Evolutionary conservation across 2,113 vertebrate species (phyloP), one percentile per base, ranked within the genome.

Genomic region (Cochlearius cochlearius): DNA sequence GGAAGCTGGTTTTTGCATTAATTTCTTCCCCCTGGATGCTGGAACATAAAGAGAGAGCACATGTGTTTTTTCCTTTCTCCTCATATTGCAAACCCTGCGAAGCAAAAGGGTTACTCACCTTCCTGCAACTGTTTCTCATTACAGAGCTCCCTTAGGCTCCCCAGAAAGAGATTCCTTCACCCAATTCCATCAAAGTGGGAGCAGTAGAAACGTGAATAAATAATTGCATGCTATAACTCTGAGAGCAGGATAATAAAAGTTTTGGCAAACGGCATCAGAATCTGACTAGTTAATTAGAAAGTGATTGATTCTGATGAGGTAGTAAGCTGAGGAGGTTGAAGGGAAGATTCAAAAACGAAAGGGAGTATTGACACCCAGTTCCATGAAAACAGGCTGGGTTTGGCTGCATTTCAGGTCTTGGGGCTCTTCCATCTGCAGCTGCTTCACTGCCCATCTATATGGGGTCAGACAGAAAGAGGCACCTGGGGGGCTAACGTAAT

Each of bases 41-140:
- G 89, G 73, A 81, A 87, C 76, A 69, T 73, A 64, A 87, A 91
- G 78, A 90, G 21, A 29, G 50, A 92, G 74, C 67, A 88, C 76
- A 86, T 90, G n/a, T 95, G 79, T 18, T 96, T 95, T 96, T 82
- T 29, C 53, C 68, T 89, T 94, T 90, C 66, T 82, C 69, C 58
- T 96, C 50, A 8, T 75, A 52, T 38, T 96, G 93, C 90, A 95
- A 49, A 72, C 60, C 39, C 73, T 56, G 49, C 0, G 0, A 91
- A 93, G 81, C 77, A 92, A 73, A 88, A 68, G 67, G 29, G 74
- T 86, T 96, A 73, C 67, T 95, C 72, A 93, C 96, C 84, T 91
- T 92, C 78, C 89, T 90, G 74, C 59, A 50, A 91, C 71, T 97
- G 87, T 74, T 97, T 93, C 91, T 96, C 87, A 92, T 96, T 97